phyloP scores from a whole-genome alignment of 2,113 vertebrate genomes.

The Phainopepla nitens region DNA sequence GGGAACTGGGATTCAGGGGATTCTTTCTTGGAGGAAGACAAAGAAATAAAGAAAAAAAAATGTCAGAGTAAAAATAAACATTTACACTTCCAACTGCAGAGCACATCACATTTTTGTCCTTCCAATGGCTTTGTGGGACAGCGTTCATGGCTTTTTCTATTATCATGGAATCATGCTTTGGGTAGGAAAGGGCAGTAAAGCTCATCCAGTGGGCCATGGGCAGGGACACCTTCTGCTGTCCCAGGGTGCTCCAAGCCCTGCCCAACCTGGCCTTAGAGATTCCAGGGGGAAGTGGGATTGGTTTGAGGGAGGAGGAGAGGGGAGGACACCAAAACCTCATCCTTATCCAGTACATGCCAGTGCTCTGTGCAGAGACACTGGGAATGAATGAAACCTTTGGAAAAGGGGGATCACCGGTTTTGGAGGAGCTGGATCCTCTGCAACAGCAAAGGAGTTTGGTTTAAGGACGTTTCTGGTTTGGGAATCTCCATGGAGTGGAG shows the following conservation, averaged over 20 bases:
- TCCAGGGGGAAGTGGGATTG: not conserved
- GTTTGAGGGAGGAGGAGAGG: not conserved
- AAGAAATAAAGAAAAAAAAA: not conserved
- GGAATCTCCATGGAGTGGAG: not conserved
- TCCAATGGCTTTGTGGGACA: not conserved
- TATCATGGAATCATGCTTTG: not conserved
- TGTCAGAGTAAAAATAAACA: rapidly evolving
- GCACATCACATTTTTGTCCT: rapidly evolving
- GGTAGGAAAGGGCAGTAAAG: not conserved
- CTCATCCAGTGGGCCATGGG: not conserved
- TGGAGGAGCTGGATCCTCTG: not conserved
- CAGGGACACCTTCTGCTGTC: not conserved
- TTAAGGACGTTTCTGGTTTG: not conserved
- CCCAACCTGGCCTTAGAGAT: not conserved
- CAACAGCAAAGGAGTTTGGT: rapidly evolving
- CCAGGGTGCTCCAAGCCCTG: not conserved
- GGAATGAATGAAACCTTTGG: not conserved
- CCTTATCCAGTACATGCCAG: rapidly evolving
- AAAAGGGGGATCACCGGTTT: rapidly evolving
- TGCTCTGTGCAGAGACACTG: not conserved
- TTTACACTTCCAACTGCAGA: rapidly evolving
- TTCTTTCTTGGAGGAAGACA: not conserved
- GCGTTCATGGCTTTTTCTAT: rapidly evolving
- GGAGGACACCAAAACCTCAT: not conserved
- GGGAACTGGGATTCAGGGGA: not conserved